These are phyloP conservation scores for Chlorops oryzae DNA, from an alignment of 1,140 invertebrate genomes.

Conservation along the genomic window DNA sequence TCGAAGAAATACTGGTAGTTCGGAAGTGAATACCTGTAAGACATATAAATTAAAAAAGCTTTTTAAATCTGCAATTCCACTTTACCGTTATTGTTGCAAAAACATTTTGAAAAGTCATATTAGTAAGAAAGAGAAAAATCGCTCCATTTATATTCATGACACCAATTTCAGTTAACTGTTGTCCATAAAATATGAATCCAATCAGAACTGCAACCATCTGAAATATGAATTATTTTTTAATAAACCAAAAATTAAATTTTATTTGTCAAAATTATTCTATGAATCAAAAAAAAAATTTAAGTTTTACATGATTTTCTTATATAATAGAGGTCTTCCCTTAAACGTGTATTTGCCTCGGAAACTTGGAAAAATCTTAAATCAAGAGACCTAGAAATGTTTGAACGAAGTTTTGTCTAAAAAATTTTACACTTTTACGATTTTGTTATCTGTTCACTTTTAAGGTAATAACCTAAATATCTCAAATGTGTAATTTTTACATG, in stretches of 20 bases:
- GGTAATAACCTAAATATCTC: too few relatives aligned
- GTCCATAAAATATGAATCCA: conserved; percentile 83
- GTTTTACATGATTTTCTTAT: too few relatives aligned
- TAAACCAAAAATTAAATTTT: conserved; percentile 2
- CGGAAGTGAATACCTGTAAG: conserved; percentile 81
- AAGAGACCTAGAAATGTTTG: too few relatives aligned
- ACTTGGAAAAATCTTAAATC: too few relatives aligned
- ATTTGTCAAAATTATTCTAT: not conserved
- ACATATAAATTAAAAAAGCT: not conserved
- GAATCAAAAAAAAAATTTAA: not conserved
- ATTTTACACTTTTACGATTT: too few relatives aligned
- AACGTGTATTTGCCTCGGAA: too few relatives aligned
- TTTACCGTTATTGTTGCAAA: conserved; percentile 83
- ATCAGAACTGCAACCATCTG: conserved; percentile 81
- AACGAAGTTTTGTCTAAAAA: too few relatives aligned
- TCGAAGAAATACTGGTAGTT: conserved; percentile 84
- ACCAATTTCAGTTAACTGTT: conserved; percentile 76
- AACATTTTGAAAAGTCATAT: conserved; percentile 90
- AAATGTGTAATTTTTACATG: too few relatives aligned
- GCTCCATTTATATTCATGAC: conserved; percentile 95
- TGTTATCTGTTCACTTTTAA: too few relatives aligned
- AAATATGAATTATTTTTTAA: too few relatives aligned
- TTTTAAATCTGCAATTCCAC: conserved; percentile 37
- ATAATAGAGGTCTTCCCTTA: too few relatives aligned
- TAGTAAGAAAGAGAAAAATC: conserved; percentile 87